Base-by-base conservation (phyloP, 1,140 invertebrate genomes). In the Ganaspis sp. region DNA sequence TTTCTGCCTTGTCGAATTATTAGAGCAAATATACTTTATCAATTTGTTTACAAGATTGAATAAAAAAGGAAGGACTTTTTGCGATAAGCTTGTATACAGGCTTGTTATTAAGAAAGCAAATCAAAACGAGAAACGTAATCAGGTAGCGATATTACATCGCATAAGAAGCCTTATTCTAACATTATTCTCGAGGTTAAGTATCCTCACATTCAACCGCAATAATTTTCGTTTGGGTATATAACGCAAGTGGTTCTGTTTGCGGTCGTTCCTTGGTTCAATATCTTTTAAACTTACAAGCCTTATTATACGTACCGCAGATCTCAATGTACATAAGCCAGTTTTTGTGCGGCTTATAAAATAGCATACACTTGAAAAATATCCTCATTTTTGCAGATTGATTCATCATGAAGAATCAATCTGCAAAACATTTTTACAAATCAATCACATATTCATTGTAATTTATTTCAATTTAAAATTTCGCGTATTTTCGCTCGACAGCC, bases 151-250 rank as follows among this genome's bases (percentile, higher is more conserved):
- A 29, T 64, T 64, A 64, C 58, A 64, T 34, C 11, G 12, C 15
- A 64, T 26, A 64, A 64, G 58, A 26, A 64, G 58, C 12, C 58
- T 64, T 21, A 64, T 64, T 34, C 58, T 29, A 64, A 34, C 23
- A 64, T 64, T 64, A 64, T 64, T 64, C 26, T 6, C 26, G 23
- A 64, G 26, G 58, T 64, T 64, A 34, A 64, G 58, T n/a, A 64
- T 64, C 58, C 58, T 64, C 58, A 64, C 58, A 64, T 64, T 29
- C 23, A 64, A 64, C 58, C 58, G 58, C 58, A 64, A 64, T 64
- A 26, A 34, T 64, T 64, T 64, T 29, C 26, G 23, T 64, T 29
- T 29, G 58, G 26, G 4, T 29, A 34, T 26, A 64, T 64, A 34
- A 34, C 23, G 26, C 26, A 64, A 64, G 23, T 29, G 21, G 58